Percentiles rank a stretch among this genome's conserved stretches.
Conservation (phyloP, 2,888 invertebrate species). For the Mycalesis mineus region DNA sequence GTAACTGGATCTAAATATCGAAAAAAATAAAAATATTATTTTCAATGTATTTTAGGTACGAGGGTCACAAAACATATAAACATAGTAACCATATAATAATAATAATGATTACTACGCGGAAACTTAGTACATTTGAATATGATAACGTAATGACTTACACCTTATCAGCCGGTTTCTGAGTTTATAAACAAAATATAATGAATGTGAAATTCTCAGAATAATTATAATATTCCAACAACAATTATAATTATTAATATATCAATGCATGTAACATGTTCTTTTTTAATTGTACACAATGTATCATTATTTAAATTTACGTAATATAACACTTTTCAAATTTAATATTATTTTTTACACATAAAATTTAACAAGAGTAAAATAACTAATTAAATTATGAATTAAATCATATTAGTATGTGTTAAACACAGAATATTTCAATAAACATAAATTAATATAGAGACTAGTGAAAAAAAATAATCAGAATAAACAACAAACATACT, state of each 20-base stretch:
- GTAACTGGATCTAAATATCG: no score
- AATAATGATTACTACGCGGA: neutral
- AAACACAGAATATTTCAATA: slow-evolving; percentile 11
- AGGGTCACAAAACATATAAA: no score
- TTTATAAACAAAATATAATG: slow-evolving; percentile 11
- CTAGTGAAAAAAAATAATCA: slow-evolving; percentile 2
- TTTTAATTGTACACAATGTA: no score
- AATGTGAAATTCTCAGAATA: slow-evolving; percentile 8
- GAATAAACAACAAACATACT: neutral
- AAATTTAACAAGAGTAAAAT: neutral
- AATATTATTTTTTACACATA: no score
- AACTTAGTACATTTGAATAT: neutral
- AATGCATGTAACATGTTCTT: no score
- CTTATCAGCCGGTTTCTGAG: neutral
- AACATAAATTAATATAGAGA: slow-evolving; percentile 6
- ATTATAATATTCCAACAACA: neutral
- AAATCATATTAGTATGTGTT: slow-evolving; percentile 6
- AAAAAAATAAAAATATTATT: neutral
- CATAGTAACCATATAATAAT: neutral
- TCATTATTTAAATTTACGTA: no score
- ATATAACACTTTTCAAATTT: no score
- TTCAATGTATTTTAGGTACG: neutral
- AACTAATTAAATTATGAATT: neutral
- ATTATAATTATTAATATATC: no score
- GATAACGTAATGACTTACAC: slow-evolving; percentile 3